Evolutionary conservation across 1,140 invertebrate species (phyloP), one percentile per base, ranked within the genome.

Genomic region (Chrysopa pallens): DNA sequence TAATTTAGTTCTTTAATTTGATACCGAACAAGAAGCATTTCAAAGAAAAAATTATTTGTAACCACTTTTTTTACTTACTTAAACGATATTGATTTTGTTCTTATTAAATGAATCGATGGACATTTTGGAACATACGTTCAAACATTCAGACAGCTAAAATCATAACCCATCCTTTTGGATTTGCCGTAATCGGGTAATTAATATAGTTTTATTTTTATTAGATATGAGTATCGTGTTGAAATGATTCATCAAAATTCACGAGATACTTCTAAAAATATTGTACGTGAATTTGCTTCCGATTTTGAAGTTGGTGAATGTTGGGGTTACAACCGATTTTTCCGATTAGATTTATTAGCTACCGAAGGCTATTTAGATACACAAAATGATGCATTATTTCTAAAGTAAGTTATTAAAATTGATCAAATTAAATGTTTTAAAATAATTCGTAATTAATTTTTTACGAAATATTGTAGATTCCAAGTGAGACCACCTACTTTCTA

Each of bases 221-320:
- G 84, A 55, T 91, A 92, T 57, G 88, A 94, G 57, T 94, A 94
- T 58, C 70, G 88, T 52, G 87, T 95, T 35, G 89, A 93, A 70
- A 92, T 95, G 89, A 78, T 95, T 43, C 85, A 93, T 62, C 87
- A 92, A 60, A 77, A 78, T 8, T 80, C 80, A 6, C 68, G 78
- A 40, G 88, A 93, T 57, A 72, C 80, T 1, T 81, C 75, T 48
- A 92, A 92, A 66, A 92, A 91, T 58, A 91, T 93, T 50, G 84
- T 91, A 7, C 67, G 80, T 45, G 80, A 85, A 69, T 95, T 93
- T 65, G 86, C 89, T 1, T 92, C 88, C 1, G 89, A 93, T 64
- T 94, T 95, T 70, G 89, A 93, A 67, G 86, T 93, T 46, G 88
- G 88, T n/a, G 90, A 95, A 69, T 95, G 89, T 57, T 94, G 89